Conservation (phyloP, 2,113 vertebrate species). For the Galemys pyrenaicus region DNA sequence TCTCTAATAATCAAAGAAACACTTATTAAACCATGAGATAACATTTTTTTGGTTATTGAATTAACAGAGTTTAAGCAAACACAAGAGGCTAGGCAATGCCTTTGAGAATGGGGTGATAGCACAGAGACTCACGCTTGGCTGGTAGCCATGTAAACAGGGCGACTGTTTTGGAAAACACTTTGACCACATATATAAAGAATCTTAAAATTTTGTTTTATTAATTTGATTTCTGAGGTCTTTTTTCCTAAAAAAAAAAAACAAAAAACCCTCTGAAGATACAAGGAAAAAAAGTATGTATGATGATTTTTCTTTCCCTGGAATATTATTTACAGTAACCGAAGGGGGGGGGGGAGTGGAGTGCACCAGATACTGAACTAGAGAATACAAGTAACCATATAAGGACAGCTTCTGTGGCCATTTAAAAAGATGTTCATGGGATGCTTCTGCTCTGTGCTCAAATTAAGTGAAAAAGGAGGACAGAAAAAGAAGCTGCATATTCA, state of each 20-base stretch:
- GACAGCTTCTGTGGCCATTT: conserved; percentile 13
- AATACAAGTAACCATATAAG: neutral
- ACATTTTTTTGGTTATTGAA: neutral
- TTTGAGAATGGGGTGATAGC: neutral
- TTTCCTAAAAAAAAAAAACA: conserved; percentile 33
- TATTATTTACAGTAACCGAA: conserved; percentile 64
- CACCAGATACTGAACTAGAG: neutral
- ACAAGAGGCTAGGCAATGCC: neutral
- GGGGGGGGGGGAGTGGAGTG: no score
- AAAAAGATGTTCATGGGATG: conserved; percentile 34
- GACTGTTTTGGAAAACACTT: conserved; percentile 44
- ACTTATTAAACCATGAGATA: conserved; percentile 13
- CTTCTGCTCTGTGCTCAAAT: conserved; percentile 24
- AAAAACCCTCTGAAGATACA: conserved; percentile 32
- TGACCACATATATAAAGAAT: neutral
- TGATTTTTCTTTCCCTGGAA: neutral
- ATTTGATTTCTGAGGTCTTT: conserved; percentile 53
- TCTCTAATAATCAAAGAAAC: conserved; percentile 41
- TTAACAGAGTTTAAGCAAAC: conserved; percentile 36
- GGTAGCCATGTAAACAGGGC: neutral
- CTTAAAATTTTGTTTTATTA: conserved; percentile 68
- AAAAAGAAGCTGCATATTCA: neutral
- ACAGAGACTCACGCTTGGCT: neutral
- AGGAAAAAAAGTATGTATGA: conserved; percentile 5
- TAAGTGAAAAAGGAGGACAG: neutral